Evolutionary conservation across 1,140 invertebrate species (phyloP), one percentile per base, ranked within the genome.

Genomic region (Lepidurus packardi): DNA sequence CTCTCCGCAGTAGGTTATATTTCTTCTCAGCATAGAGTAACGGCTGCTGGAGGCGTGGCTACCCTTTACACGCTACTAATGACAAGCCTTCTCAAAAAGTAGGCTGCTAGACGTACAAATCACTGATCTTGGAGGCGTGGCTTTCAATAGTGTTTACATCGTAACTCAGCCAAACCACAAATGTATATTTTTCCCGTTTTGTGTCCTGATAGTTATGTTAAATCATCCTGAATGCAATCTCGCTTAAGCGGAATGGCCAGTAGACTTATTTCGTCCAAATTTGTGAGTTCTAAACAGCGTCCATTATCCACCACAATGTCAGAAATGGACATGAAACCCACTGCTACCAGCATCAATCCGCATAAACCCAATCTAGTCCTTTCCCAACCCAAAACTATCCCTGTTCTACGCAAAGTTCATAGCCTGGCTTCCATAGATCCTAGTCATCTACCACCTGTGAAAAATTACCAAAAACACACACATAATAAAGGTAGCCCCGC

Each of bases 361-460:
- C 53, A 65, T 13, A 65, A 16, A 65, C 53, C 9, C 21, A 65
- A 13, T 7, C 8, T 65, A 65, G 9, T 65, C 3, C n/a, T 7
- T 65, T 65, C n/a, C 13, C 21, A 65, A 16, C 53, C 4, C 5
- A 65, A 65, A 16, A 1, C 53, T 0, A 65, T 21, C 9, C 53
- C 53, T 65, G 53, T 65, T 65, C 21, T 65, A 16, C 53, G 53
- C 21, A 65, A 65, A 65, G 53, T 65, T 21, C 53, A 65, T 16
- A 65, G 53, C 53, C 13, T 65, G 21, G 53, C 53, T 11, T 65
- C 53, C 13, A 65, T 65, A 65, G 53, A 65, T 65, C 53, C 53
- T 65, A 5, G 53, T 65, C 53, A 65, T 16, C 53, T 65, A 13
- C 53, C 53, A 65, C 16, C 21, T 65, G 6, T 65, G 21, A 8